Evolutionary conservation across 2,113 vertebrate species (phyloP), one percentile per base, ranked within the genome.

Genomic region (Rhinogobius similis): DNA sequence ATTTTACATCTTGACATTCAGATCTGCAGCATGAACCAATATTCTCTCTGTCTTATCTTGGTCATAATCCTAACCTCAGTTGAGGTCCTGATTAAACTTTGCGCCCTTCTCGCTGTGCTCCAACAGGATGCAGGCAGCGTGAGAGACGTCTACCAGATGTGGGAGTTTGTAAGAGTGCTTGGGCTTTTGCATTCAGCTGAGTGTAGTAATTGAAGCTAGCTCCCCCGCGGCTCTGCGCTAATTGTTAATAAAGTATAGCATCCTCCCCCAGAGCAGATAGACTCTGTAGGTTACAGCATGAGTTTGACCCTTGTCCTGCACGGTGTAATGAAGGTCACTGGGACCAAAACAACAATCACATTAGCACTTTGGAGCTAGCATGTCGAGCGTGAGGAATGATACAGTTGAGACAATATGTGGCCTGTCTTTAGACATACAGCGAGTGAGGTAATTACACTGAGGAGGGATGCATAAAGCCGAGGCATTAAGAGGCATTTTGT

Each of bases 241-340:
- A 91, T 83, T 70, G 39, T 77, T 83, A 77, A 87, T 87, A 86
- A 88, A 84, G 68, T 74, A 56, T 53, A 26, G 67, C 67, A 71
- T 76, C 62, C 68, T 46, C 61, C 74, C 58, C 50, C 7, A 16
- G 26, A 58, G 55, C 13, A 29, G 55, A 56, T 6, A 38, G 62
- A 24, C 21, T 29, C 32, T 36, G 1, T 44, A 44, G 24, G 29
- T 56, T 24, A 4, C 63, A 43, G 75, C 65, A 70, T 64, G 66
- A 61, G 68, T 73, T 82, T 87, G 86, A 91, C 82, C 82, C 86
- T 66, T 71, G 48, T 53, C 67, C 62, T 38, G 27, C 50, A 62
- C 61, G 36, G 41, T 71, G 44, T 69, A 67, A 73, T 76, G 68
- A 83, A 86, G 79, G 85, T 89, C 77, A 84, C 43, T 36, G 27